phyloP scores from a whole-genome alignment of 2,797 vertebrate species.

The Sebastes iracundus region DNA sequence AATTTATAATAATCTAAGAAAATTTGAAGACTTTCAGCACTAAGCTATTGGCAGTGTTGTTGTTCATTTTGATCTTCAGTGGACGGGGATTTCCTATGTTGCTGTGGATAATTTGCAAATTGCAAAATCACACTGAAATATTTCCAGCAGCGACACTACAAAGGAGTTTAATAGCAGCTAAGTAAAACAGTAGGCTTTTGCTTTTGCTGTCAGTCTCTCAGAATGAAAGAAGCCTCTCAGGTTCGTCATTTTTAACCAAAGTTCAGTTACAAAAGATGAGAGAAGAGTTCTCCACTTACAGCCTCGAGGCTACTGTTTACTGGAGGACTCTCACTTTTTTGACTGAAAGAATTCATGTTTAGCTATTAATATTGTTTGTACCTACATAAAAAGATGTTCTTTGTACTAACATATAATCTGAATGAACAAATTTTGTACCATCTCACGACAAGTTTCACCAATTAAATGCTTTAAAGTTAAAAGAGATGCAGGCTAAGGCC shows the following conservation, averaged over 20 bases:
- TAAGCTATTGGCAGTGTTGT: background rate
- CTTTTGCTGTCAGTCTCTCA: background rate
- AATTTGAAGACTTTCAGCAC: background rate
- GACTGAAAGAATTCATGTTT: background rate
- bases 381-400: background rate
- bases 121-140: background rate
- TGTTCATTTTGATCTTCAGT: background rate
- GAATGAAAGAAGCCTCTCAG: background rate
- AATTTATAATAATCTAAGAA: background rate
- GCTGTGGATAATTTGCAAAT: background rate
- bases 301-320: accelerated
- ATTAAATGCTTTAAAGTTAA: background rate
- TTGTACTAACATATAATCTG: background rate
- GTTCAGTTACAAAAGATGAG: background rate
- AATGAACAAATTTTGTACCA: background rate
- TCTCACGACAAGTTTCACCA: background rate
- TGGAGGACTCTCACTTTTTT: background rate
- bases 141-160: background rate
- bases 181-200: background rate
- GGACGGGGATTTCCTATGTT: background rate
- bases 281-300: background rate
- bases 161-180: background rate
- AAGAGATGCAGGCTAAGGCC: accelerated
- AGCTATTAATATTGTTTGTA: background rate
- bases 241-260: background rate